These are phyloP conservation scores for Tribolium freemani DNA, from an alignment of 2,888 invertebrate species.

Conservation along the genomic window DNA sequence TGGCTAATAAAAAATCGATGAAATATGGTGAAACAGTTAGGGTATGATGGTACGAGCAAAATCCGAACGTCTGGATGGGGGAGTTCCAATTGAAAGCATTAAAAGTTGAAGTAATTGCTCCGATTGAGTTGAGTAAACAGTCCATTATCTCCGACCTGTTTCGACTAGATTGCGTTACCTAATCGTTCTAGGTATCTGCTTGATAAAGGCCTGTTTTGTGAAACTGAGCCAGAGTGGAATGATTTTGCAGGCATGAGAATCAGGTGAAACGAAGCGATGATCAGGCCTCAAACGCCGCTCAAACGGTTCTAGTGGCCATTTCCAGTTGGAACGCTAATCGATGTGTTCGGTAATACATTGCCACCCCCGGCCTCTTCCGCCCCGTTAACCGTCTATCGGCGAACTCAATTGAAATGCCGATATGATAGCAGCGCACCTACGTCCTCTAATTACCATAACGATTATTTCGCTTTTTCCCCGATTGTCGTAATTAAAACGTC, in stretches of 20 bases:
- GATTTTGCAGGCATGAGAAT: constrained; percentile 57
- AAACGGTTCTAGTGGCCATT: constrained; percentile 64
- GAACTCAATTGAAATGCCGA: constrained; percentile 45
- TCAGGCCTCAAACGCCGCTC: constrained; percentile 60
- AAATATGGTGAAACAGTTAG: constrained; percentile 25
- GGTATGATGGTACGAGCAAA: constrained; percentile 11
- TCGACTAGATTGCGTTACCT: constrained; percentile 34
- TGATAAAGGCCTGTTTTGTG: constrained; percentile 42
- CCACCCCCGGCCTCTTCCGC: constrained; percentile 42
- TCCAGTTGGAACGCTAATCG: constrained; percentile 66
- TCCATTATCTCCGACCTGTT: constrained; percentile 34
- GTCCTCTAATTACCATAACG: constrained; percentile 26
- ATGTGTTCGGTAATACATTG: constrained; percentile 61
- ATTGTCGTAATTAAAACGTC: constrained; percentile 32
- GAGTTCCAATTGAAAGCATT: constrained; percentile 29
- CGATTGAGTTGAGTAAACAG: constrained; percentile 38
- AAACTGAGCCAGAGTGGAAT: constrained; percentile 44
- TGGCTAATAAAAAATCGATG: constrained; percentile 37
- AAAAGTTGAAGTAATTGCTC: constrained; percentile 40
- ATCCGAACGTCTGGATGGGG: constrained; percentile 21
- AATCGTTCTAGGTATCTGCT: constrained; percentile 35
- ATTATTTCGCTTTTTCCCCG: constrained; percentile 15
- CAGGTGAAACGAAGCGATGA: constrained; percentile 62
- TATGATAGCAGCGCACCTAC: constrained; percentile 39
- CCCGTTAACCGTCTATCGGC: constrained; percentile 36